Evolutionary conservation across 1,140 invertebrate species (phyloP).

Genomic region (Magallana angulata): DNA sequence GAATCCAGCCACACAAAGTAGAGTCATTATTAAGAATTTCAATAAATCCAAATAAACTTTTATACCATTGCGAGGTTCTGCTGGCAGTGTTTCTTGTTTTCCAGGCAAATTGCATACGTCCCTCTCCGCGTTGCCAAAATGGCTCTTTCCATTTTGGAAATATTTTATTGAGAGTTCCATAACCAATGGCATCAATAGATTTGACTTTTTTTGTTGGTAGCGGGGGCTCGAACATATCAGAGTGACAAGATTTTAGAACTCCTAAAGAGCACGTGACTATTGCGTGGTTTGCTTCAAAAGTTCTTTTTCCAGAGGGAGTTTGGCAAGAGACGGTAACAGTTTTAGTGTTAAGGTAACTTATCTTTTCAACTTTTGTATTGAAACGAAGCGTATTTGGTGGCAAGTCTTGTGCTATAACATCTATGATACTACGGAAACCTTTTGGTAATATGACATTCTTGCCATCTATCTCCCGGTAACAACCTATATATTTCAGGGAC

Average conservation of each 20-base stretch:
- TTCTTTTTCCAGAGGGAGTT: not conserved
- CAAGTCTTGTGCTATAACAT: not conserved
- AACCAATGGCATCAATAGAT: conserved; percentile 83
- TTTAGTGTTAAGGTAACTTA: not conserved
- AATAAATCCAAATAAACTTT: conserved; percentile 85
- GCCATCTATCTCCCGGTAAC: conserved; percentile 43
- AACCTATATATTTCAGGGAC: conserved; percentile 46
- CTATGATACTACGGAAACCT: conserved; percentile 77
- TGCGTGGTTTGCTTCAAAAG: conserved; percentile 38
- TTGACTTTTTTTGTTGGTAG: conserved; percentile 80
- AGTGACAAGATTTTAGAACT: conserved; percentile 7
- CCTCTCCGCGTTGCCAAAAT: conserved; percentile 81
- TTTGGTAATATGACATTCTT: conserved; percentile 57
- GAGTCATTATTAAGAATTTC: conserved; percentile 84
- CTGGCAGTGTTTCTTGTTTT: conserved; percentile 51
- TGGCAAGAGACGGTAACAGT: not conserved
- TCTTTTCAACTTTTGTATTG: not conserved
- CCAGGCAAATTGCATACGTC: conserved; percentile 82
- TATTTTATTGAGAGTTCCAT: conserved; percentile 87
- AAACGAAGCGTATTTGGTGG: not conserved
- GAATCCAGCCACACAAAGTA: conserved; percentile 86
- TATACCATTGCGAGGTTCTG: conserved; percentile 81
- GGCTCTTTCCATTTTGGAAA: conserved; percentile 85
- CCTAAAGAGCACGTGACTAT: conserved; percentile 48
- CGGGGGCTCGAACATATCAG: conserved; percentile 79